Evolutionary conservation across 2,888 invertebrate genomes (phyloP).

Genomic region (Operophtera brumata): DNA sequence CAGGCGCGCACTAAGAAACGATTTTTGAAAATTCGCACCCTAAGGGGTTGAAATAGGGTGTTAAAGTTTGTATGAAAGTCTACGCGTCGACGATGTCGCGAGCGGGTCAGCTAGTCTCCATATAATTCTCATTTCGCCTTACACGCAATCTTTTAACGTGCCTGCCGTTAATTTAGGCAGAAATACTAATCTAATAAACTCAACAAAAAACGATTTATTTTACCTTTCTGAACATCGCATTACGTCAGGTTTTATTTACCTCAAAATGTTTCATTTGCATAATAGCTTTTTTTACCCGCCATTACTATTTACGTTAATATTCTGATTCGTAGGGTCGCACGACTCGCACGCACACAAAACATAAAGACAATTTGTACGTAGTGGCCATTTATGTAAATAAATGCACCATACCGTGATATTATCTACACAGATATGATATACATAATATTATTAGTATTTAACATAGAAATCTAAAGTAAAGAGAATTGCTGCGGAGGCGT

Average conservation of each 20-base stretch:
- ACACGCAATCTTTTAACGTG: conserved; percentile 35
- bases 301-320: conserved; percentile 79
- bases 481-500: no score
- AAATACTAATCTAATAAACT: conserved; percentile 61
- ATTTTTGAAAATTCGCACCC: no score
- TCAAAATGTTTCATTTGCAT: conserved; percentile 80
- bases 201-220: conserved; percentile 70
- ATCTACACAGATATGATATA: conserved; percentile 55
- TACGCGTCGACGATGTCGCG: no score
- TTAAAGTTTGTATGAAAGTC: no score
- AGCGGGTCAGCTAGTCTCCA: no score
- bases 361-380: conserved; percentile 77
- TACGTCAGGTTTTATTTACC: conserved; percentile 78
- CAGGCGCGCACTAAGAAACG: no score
- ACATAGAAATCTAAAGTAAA: no score
- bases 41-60: no score
- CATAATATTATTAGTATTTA: background rate
- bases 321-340: conserved; percentile 78
- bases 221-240: conserved; percentile 68
- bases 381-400: conserved; percentile 79
- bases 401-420: conserved; percentile 72
- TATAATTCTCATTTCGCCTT: background rate
- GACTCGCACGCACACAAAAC: conserved; percentile 79
- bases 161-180: conserved; percentile 46
- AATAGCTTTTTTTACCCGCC: conserved; percentile 77